A percentile compares a stretch with the other conserved stretches of the same genome.
These are phyloP conservation scores for Idaea dimidiata DNA, from an alignment of 2,888 invertebrate genomes.

Conservation along the genomic window DNA sequence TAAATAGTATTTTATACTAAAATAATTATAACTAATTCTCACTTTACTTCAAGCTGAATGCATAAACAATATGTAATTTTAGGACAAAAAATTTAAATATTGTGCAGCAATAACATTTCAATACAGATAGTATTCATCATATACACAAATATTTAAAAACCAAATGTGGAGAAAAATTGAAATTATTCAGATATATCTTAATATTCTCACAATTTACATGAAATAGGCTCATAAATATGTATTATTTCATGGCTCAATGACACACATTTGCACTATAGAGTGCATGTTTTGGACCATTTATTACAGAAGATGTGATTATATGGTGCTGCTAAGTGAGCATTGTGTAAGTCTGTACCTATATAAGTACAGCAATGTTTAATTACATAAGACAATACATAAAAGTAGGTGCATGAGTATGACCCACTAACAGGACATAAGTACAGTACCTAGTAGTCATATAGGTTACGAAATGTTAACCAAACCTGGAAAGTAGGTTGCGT, in stretches of 20 bases:
- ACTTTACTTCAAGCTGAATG: no score
- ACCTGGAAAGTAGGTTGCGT: conserved; percentile 93
- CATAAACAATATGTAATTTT: no score
- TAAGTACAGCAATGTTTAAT: background rate
- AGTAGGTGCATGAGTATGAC: conserved; percentile 29
- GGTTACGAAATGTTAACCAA: conserved; percentile 33
- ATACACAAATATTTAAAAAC: no score
- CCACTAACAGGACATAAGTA: conserved; percentile 31
- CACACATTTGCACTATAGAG: conserved; percentile 8
- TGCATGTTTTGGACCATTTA: conserved; percentile 8
- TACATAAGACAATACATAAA: conserved; percentile 27
- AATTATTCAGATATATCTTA: background rate
- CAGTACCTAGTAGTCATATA: conserved; percentile 19
- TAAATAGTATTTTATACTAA: no score
- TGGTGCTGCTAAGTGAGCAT: conserved; percentile 2
- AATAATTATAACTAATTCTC: no score
- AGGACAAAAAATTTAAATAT: no score
- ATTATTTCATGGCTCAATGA: background rate
- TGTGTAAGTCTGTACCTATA: background rate
- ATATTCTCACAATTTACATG: conserved; percentile 7
- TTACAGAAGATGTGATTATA: conserved; percentile 18
- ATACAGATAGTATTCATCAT: conserved; percentile 22
- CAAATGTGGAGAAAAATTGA: background rate
- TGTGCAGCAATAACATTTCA: no score
- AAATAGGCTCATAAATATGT: conserved; percentile 14